A percentile compares a stretch with the other conserved stretches of the same genome.
Evolutionary conservation across 1,140 invertebrate species (phyloP).

Genomic region (Phortica variegata): DNA sequence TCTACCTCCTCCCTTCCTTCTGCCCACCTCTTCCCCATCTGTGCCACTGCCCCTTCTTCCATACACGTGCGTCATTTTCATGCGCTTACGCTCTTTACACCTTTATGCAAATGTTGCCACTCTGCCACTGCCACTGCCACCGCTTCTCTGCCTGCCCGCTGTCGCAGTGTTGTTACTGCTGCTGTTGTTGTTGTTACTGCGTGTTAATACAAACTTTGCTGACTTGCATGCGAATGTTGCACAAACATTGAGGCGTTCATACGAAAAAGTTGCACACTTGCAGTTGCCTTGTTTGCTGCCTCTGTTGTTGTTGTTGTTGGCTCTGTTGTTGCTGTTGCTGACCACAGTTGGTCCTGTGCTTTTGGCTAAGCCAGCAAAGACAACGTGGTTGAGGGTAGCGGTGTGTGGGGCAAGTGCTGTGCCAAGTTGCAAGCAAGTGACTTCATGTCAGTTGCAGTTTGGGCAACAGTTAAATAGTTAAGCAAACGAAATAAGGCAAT

Average conservation of each 20-base stretch:
- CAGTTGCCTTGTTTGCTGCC: constrained; percentile 23
- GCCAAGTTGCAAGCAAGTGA: too few species aligned
- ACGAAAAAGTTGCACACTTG: constrained; percentile 39
- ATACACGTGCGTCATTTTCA: too few species aligned
- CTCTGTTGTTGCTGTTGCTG: constrained; percentile 30
- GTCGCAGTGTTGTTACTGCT: constrained; percentile 11
- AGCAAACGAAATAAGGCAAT: too few species aligned
- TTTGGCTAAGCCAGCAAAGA: too few species aligned
- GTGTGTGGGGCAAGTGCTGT: too few species aligned
- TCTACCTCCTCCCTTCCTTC: constrained; percentile 1
- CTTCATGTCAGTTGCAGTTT: too few species aligned
- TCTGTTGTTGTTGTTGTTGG: constrained; percentile 28
- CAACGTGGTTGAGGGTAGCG: too few species aligned
- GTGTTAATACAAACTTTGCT: constrained; percentile 56
- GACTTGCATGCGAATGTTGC: constrained; percentile 55
- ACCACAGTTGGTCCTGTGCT: too few species aligned
- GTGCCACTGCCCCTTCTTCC: too few species aligned
- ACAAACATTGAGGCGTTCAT: constrained; percentile 53
- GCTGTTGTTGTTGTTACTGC: constrained; percentile 37
- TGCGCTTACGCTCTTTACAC: constrained; percentile 13
- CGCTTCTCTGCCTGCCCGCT: constrained; percentile 7
- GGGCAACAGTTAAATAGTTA: too few species aligned
- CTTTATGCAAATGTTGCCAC: constrained; percentile 48
- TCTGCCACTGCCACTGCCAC: constrained; percentile 1
- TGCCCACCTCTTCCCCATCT: too few species aligned